These are phyloP conservation scores for Notiomystis cincta DNA, from an alignment of 2,113 vertebrate genomes.

Conservation along the genomic window DNA sequence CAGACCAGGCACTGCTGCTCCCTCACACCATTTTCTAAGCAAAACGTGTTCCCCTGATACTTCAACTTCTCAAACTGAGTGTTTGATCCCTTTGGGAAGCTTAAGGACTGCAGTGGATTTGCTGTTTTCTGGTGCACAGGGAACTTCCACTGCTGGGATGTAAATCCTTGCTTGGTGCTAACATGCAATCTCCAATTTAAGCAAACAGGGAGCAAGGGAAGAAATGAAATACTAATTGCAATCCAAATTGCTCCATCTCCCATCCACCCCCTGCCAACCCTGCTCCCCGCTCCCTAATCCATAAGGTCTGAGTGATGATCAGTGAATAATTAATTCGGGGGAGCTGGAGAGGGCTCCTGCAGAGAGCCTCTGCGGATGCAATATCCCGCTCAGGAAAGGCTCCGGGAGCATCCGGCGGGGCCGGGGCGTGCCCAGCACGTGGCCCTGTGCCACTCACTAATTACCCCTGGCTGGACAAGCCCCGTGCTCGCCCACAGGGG, in stretches of 20 bases:
- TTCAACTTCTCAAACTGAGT: not conserved
- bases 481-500: not conserved
- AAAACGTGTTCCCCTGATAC: not conserved
- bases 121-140: not conserved
- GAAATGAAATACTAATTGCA: conserved; percentile 31
- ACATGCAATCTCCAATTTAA: not conserved
- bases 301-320: not conserved
- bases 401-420: fast-evolving
- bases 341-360: not conserved
- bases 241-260: conserved; percentile 10
- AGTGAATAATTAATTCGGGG: conserved; percentile 4
- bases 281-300: conserved; percentile 16
- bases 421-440: not conserved
- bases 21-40: not conserved
- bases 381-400: not conserved
- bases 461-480: fast-evolving
- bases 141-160: not conserved
- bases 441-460: not conserved
- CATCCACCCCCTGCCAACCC: conserved; percentile 2
- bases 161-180: not conserved
- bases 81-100: not conserved
- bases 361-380: not conserved
- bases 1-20: not conserved
- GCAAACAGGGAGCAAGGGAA: not conserved
- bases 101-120: not conserved